These are phyloP conservation scores for Campylomormyrus numenius DNA, from an alignment of 2,113 vertebrate genomes.

Conservation along the genomic window DNA sequence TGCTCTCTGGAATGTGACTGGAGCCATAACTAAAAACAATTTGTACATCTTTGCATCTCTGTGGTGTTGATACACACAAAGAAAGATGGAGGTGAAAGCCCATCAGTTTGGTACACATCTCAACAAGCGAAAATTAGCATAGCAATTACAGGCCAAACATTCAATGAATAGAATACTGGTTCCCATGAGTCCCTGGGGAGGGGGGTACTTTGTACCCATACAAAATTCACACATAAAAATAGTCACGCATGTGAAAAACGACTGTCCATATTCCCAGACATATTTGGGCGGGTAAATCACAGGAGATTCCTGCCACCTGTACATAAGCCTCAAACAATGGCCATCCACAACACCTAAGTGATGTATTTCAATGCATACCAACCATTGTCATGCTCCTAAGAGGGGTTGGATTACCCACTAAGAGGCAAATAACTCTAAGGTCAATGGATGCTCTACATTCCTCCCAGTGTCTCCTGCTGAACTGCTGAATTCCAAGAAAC, in stretches of 20 bases:
- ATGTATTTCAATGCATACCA: background rate
- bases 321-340: background rate
- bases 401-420: background rate
- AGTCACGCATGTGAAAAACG: background rate
- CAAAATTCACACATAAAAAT: background rate
- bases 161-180: background rate
- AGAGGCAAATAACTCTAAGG: background rate
- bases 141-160: background rate
- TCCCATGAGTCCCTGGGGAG: background rate
- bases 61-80: background rate
- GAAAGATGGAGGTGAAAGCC: background rate
- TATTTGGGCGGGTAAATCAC: background rate
- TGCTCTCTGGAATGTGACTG: background rate
- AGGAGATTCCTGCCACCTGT: background rate
- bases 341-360: background rate
- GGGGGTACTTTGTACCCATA: background rate
- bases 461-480: background rate
- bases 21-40: background rate
- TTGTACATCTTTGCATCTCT: background rate
- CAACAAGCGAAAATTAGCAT: background rate
- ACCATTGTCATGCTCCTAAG: background rate
- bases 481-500: background rate
- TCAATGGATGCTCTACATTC: background rate
- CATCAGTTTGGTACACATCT: background rate
- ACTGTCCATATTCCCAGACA: background rate